Evolutionary conservation across 2,113 vertebrate genomes (phyloP), one percentile per base, ranked within the genome.

Genomic region (Sialia sialis): DNA sequence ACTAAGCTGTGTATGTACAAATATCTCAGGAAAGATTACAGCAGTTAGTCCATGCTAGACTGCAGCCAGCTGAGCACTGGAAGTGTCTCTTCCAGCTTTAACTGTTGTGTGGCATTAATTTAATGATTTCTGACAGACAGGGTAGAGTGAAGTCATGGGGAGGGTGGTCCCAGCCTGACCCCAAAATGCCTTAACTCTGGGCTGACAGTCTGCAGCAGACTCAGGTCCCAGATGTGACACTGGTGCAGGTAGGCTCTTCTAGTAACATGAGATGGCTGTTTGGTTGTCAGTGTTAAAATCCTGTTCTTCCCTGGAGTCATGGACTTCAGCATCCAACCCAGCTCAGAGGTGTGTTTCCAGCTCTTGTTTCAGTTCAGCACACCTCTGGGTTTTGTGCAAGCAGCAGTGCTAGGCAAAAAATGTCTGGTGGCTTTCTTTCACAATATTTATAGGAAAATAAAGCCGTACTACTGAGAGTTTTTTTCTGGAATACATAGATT

Each of bases 91-190:
- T 86, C 63, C 60, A 92, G 55, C 52, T 48, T 36, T 56, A 80
- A 51, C 68, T 67, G 4, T 58, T 68, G 64, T 41, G 30, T 63
- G 76, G 19, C n/a, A 67, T 63, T 88, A 43, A 84, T 86, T 88
- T 90, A 83, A 93, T 87, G 43, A 16, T 49, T 93, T 94, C 72
- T 90, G 95, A 80, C 85, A 88, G 85, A 54, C 0, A 0, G 41
- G 43, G 8, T 32, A 16, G 41, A 34, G 17, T 63, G 36, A 44
- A 23, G 32, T 41, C 2, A 2, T 22, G 32, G 48, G 39, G 39
- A 72, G 43, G n/a, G 60, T 77, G 86, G 52, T 94, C 72, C 15
- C 60, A 59, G 48, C 76, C 72, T 94, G 86, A 89, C 68, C 86
- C 25, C 0, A 0, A 60, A 36, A 29, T 80, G 84, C 79, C 48